phyloP scores from a whole-genome alignment of 2,113 vertebrate species.

The Anguilla rostrata region DNA sequence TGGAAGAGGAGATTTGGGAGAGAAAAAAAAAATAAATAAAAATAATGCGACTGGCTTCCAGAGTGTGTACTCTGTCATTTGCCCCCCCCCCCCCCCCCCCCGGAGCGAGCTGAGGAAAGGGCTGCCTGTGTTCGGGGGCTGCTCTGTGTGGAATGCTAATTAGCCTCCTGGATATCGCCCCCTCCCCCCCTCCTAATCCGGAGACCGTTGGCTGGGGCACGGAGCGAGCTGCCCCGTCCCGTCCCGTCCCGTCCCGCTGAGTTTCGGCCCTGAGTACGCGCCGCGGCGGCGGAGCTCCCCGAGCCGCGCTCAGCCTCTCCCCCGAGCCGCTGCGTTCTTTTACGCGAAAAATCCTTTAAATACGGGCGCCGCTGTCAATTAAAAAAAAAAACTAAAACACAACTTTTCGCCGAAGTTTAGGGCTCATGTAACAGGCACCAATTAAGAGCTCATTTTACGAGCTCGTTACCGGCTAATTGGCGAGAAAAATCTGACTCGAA shows the following conservation, averaged over 20 bases:
- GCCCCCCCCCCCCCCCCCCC: no score
- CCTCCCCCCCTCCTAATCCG: not conserved
- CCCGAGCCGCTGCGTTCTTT: no score
- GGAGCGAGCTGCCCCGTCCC: not conserved
- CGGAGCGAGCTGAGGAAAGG: not conserved
- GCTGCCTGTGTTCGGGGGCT: no score
- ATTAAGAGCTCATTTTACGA: not conserved
- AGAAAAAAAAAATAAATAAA: not conserved
- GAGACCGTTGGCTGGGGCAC: not conserved
- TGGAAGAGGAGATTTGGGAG: not conserved
- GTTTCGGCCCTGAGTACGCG: no score
- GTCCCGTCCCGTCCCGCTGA: no score
- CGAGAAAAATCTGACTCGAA: not conserved
- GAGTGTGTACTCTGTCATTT: not conserved
- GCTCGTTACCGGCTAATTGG: not conserved
- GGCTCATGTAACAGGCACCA: not conserved
- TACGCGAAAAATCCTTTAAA: not conserved
- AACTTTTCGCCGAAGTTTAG: not conserved
- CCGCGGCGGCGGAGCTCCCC: no score
- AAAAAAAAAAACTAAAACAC: not conserved
- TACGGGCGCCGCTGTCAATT: not conserved
- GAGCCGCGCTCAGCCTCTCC: no score
- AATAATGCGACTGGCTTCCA: no score
- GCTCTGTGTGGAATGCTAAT: not conserved
- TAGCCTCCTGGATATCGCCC: not conserved